A percentile compares a stretch with the other conserved stretches of the same genome.
These are phyloP conservation scores for Orchesella cincta DNA, from an alignment of 1,140 invertebrate species.

Conservation along the genomic window DNA sequence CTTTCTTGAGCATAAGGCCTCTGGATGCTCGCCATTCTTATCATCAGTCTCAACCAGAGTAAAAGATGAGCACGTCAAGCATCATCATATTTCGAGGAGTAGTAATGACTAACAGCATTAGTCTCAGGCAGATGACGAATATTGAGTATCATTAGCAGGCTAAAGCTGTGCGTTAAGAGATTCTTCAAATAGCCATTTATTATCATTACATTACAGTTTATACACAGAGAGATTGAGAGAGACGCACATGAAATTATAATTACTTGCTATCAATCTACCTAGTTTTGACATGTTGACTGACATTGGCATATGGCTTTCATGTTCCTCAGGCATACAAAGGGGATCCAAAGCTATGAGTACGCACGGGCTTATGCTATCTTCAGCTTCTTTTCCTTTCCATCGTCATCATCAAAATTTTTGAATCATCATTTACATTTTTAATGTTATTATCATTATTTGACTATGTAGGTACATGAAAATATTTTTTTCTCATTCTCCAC, in stretches of 20 bases:
- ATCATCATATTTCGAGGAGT: too few species aligned
- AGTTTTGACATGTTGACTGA: constrained; percentile 14
- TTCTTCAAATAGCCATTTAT: too few species aligned
- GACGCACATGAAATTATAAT: not conserved
- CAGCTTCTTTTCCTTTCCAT: too few species aligned
- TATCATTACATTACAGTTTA: not conserved
- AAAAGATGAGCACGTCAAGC: too few species aligned
- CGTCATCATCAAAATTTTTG: not conserved
- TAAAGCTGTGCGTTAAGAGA: too few species aligned
- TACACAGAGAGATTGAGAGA: not conserved
- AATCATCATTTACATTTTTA: not conserved
- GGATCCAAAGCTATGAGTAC: too few species aligned
- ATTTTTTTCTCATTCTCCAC: not conserved
- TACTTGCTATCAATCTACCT: constrained; percentile 1
- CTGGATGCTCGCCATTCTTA: too few species aligned
- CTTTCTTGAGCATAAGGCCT: too few species aligned
- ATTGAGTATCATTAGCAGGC: not conserved
- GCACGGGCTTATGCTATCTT: too few species aligned
- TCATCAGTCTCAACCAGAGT: too few species aligned
- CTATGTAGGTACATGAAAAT: not conserved
- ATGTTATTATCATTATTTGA: not conserved
- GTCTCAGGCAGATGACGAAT: constrained; percentile 18
- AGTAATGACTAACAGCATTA: too few species aligned
- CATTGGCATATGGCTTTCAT: constrained; percentile 20
- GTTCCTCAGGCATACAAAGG: not conserved